Conservation (phyloP, 2,888 invertebrate species). For the Ormyrus labotus region DNA sequence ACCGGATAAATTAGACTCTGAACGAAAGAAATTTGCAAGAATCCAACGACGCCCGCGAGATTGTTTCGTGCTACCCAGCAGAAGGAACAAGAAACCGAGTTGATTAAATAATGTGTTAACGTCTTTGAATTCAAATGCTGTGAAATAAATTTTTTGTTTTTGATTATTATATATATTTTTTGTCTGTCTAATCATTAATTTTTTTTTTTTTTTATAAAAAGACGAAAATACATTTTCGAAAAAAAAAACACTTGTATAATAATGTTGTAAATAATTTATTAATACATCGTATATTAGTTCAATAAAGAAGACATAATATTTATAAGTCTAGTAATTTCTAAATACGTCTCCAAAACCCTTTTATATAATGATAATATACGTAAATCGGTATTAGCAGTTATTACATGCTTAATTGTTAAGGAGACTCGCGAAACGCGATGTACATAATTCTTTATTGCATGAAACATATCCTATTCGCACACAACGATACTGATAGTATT, state of each 20-base stretch:
- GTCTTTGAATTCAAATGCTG: slow-evolving; percentile 40
- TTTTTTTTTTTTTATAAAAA: slow-evolving; percentile 30
- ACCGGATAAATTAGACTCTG: slow-evolving; percentile 14
- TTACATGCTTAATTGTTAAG: slow-evolving; percentile 55
- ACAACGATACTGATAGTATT: slow-evolving; percentile 49
- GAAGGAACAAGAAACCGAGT: slow-evolving; percentile 22
- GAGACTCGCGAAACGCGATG: slow-evolving; percentile 13
- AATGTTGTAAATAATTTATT: slow-evolving; percentile 74
- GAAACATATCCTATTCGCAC: slow-evolving; percentile 19
- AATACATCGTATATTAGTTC: slow-evolving; percentile 64
- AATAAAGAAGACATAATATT: slow-evolving; percentile 54
- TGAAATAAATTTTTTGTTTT: slow-evolving; percentile 44
- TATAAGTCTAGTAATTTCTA: slow-evolving; percentile 56
- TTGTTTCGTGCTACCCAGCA: slow-evolving; percentile 52
- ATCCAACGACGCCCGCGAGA: slow-evolving; percentile 43
- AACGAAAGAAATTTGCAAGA: slow-evolving; percentile 42
- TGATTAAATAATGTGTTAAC: slow-evolving; percentile 15
- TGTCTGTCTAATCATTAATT: slow-evolving; percentile 31
- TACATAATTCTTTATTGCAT: slow-evolving; percentile 37
- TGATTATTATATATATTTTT: slow-evolving; percentile 47
- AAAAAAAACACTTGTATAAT: slow-evolving; percentile 63
- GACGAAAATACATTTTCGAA: slow-evolving; percentile 34
- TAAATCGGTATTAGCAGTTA: slow-evolving; percentile 68
- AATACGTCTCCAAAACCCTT: slow-evolving; percentile 54
- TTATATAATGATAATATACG: slow-evolving; percentile 60